Base-by-base conservation (phyloP, 1,140 invertebrate genomes). In the Penaeus chinensis region DNA sequence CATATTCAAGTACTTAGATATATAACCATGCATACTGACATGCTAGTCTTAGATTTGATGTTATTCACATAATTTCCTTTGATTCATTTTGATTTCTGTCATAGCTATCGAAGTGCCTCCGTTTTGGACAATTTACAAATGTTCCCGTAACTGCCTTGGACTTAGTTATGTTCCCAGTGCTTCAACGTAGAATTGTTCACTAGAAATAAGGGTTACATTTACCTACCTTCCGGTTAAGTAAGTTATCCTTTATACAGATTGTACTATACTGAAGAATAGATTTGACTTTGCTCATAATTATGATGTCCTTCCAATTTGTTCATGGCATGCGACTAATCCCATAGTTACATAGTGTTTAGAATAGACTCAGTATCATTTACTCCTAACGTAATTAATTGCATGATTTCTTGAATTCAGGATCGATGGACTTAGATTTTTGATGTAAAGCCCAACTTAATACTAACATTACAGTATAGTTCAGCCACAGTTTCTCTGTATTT, bases 101-200 rank as follows among this genome's bases (percentile, higher is more conserved):
- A 2, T 54, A 54, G 54, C 5, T 54, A 54, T 54, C 71, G 27
- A 37, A 32, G 71, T 37, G 27, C 62, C 80, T 42, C 80, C 32
- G 27, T 82, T 82, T 82, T 65, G 62, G 80, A 82, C 62, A 82
- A 82, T 65, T 65, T 82, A 24, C 62, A 63, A 65, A 18, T 82
- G 80, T 82, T 82, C 80, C 80, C 62, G 80, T 82, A 82, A 82
- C 80, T 82, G 80, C 80, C 80, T 82, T 82, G 80, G 62, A 82
- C 62, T 37, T 82, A 82, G 60, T 42, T 81, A 32, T 63, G 27
- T 82, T 66, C 37, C 27, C 61, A 82, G n/a, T 32, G 27, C 80
- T 82, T 82, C 80, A 65, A 65, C 10, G 32, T 82, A 82, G n/a
- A 54, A 54, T 54, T 54, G 54, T 54, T 54, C 54, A 54, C 10